Evolutionary conservation across 2,113 vertebrate genomes (phyloP).

Genomic region (Nansenia antarctica): DNA sequence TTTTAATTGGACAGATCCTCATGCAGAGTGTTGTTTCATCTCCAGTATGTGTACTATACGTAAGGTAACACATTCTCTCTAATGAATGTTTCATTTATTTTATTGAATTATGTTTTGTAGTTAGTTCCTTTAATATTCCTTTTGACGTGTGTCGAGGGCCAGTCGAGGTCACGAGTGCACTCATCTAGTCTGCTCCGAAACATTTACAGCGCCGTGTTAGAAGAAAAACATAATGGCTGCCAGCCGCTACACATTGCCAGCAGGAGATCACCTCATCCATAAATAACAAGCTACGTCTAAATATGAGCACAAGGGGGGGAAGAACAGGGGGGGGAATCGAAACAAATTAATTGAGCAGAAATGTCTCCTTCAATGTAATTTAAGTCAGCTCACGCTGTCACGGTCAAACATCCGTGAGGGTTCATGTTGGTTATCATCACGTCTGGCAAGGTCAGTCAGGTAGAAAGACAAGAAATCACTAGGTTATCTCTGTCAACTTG

Average conservation of each 20-base stretch:
- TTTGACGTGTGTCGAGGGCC: conserved; percentile 33
- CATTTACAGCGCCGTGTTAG: conserved; percentile 26
- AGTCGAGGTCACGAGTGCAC: conserved; percentile 8
- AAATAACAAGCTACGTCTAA: conserved; percentile 44
- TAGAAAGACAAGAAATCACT: too few relatives aligned
- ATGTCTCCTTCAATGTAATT: conserved; percentile 17
- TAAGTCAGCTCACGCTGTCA: conserved; percentile 19
- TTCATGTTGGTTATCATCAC: conserved; percentile 17
- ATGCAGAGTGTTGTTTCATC: background rate
- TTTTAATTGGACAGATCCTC: too few relatives aligned
- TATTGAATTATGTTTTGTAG: conserved; percentile 26
- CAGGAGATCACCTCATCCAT: conserved; percentile 35
- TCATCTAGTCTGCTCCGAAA: conserved; percentile 36
- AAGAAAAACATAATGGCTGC: conserved; percentile 28
- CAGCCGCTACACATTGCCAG: conserved; percentile 29
- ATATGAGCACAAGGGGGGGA: conserved; percentile 33
- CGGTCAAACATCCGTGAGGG: conserved; percentile 10
- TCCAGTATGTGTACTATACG: background rate
- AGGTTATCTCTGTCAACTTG: too few relatives aligned
- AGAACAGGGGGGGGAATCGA: conserved; percentile 21
- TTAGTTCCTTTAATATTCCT: conserved; percentile 52
- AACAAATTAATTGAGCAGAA: conserved; percentile 50
- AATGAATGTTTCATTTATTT: too few relatives aligned
- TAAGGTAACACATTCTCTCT: background rate
- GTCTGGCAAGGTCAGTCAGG: too few relatives aligned